phyloP scores from a whole-genome alignment of 2,888 invertebrate species.

The Sinelater perroti region DNA sequence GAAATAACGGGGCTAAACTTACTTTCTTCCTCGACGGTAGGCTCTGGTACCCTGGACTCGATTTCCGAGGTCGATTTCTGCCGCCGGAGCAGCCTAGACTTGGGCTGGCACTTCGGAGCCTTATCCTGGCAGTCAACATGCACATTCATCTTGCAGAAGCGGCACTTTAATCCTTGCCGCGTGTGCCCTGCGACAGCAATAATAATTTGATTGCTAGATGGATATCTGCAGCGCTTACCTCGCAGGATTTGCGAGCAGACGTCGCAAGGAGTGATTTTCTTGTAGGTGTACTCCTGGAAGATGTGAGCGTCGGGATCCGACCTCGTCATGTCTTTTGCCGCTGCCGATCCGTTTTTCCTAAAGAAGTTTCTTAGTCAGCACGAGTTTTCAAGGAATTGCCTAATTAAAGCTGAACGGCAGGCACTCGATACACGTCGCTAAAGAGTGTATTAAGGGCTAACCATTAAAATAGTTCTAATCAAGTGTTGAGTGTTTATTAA shows the following conservation, averaged over 20 bases:
- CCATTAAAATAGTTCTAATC: no score
- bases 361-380: slow-evolving; percentile 20
- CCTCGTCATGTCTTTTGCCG: slow-evolving; percentile 67
- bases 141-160: slow-evolving; percentile 90
- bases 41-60: slow-evolving; percentile 74
- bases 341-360: slow-evolving; percentile 77
- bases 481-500: no score
- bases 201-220: slow-evolving; percentile 2
- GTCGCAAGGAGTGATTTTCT: slow-evolving; percentile 95
- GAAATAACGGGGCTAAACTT: slow-evolving; percentile 61
- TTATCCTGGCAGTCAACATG: slow-evolving; percentile 89
- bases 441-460: no score
- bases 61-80: slow-evolving; percentile 91
- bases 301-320: slow-evolving; percentile 80
- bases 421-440: no score
- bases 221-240: slow-evolving; percentile 77
- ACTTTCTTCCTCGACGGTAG: slow-evolving; percentile 81
- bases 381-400: neutral
- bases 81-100: slow-evolving; percentile 81
- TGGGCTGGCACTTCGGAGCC: slow-evolving; percentile 85
- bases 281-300: slow-evolving; percentile 94
- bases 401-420: no score
- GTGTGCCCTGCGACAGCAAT: slow-evolving; percentile 76
- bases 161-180: slow-evolving; percentile 87
- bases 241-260: slow-evolving; percentile 91